Conservation (phyloP, 1,140 invertebrate species). For the Drosophila mauritiana region DNA sequence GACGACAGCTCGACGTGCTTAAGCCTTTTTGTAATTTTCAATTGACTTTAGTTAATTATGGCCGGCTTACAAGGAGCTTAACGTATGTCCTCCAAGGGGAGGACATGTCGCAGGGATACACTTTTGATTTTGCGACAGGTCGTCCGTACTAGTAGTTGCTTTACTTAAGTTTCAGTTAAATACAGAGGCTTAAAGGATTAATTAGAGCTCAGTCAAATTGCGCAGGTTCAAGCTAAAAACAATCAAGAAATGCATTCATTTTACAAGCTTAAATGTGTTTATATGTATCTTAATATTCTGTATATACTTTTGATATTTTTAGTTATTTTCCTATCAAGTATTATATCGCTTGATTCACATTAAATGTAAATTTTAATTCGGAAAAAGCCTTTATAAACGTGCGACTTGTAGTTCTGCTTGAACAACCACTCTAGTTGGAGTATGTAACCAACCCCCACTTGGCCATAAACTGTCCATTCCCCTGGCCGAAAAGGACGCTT, state of each 20-base stretch:
- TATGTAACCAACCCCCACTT: neutral
- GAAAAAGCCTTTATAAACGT: neutral
- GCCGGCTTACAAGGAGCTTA: constrained; percentile 40
- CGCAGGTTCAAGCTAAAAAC: neutral
- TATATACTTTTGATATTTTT: neutral
- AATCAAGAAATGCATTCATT: too few species aligned
- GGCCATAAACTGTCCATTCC: constrained; percentile 9
- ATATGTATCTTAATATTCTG: too few species aligned
- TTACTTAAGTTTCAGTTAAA: constrained; percentile 4
- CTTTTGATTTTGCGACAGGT: constrained; percentile 36
- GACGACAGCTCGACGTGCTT: constrained; percentile 48
- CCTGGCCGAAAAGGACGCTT: constrained; percentile 1
- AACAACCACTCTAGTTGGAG: neutral
- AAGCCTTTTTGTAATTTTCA: constrained; percentile 71
- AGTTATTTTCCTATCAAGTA: too few species aligned
- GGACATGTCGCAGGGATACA: constrained; percentile 2
- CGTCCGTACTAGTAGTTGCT: constrained; percentile 4
- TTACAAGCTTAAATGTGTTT: too few species aligned
- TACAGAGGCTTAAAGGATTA: neutral
- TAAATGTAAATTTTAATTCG: neutral
- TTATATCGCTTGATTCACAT: too few species aligned
- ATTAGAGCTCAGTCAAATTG: neutral
- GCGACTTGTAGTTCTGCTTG: neutral
- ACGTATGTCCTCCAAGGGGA: constrained; percentile 8
- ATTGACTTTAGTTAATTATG: constrained; percentile 81